These are phyloP conservation scores for Brienomyrus brachyistius DNA, from an alignment of 2,113 vertebrate species.

Conservation along the genomic window DNA sequence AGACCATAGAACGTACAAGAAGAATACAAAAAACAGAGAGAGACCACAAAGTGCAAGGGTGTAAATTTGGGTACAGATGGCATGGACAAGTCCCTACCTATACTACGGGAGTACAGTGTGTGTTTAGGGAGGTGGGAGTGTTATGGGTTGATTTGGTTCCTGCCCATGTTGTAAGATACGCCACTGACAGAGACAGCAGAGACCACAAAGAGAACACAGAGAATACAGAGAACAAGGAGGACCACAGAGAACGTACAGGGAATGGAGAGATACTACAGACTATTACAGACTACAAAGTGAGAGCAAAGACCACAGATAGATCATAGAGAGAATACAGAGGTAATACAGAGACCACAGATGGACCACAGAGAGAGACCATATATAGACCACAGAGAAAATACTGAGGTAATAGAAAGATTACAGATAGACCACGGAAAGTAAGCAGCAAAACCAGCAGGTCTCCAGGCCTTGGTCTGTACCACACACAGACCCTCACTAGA, in stretches of 20 bases:
- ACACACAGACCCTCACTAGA: background rate
- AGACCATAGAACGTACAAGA: background rate
- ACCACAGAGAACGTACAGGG: background rate
- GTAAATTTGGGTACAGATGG: background rate
- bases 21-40: too few relatives aligned
- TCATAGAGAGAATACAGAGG: background rate
- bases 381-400: background rate
- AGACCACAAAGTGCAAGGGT: background rate
- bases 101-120: background rate
- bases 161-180: background rate
- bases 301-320: background rate
- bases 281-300: background rate
- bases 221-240: background rate
- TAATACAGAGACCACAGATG: background rate
- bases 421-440: background rate
- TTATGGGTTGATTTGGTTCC: background rate
- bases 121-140: background rate
- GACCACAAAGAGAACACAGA: background rate
- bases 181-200: background rate
- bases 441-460: background rate
- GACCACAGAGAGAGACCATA: background rate
- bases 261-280: background rate
- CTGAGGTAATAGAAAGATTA: background rate
- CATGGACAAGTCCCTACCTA: background rate
- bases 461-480: background rate